Evolutionary conservation across 1,140 invertebrate genomes (phyloP).

Genomic region (Pollicipes pollicipes): DNA sequence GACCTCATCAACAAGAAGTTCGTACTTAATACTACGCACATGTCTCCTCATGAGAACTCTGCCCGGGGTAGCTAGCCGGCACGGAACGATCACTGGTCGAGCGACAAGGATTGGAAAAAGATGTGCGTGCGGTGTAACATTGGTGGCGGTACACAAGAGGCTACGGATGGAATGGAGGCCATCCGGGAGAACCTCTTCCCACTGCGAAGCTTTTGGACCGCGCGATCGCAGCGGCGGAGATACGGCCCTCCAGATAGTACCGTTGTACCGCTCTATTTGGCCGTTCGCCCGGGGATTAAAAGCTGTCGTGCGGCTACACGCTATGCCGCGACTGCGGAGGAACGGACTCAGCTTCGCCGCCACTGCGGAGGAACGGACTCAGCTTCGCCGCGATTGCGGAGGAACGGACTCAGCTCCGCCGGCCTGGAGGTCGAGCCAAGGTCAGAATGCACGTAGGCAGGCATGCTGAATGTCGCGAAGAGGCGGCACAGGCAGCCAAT

Average conservation of each 20-base stretch:
- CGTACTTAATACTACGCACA: too few relatives aligned
- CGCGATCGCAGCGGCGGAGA: slow-evolving; percentile 11
- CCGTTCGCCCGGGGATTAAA: slow-evolving; percentile 16
- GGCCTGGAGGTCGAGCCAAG: slow-evolving; percentile 18
- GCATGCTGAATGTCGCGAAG: slow-evolving; percentile 18
- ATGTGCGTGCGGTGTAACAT: slow-evolving; percentile 12
- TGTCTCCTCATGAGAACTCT: too few relatives aligned
- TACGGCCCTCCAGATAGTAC: slow-evolving; percentile 18
- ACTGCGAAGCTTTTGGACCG: slow-evolving; percentile 5
- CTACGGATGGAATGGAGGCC: slow-evolving; percentile 13
- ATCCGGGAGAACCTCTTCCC: slow-evolving; percentile 12
- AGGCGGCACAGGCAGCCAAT: slow-evolving; percentile 17
- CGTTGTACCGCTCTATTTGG: slow-evolving; percentile 16
- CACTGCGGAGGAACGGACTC: slow-evolving; percentile 9
- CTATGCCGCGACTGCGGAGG: slow-evolving; percentile 11
- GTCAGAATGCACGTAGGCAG: slow-evolving; percentile 19
- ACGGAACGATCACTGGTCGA: background rate
- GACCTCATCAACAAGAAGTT: too few relatives aligned
- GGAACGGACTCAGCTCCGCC: slow-evolving; percentile 15
- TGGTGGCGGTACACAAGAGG: slow-evolving; percentile 13
- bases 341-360: slow-evolving; percentile 15
- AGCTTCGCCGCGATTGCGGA: slow-evolving; percentile 11
- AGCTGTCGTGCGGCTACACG: slow-evolving; percentile 14
- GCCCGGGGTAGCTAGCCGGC: too few relatives aligned
- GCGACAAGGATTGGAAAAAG: slow-evolving; percentile 10